Evolutionary conservation across 1,140 invertebrate genomes (phyloP), one percentile per base, ranked within the genome.

Genomic region (Solenopsis invicta): DNA sequence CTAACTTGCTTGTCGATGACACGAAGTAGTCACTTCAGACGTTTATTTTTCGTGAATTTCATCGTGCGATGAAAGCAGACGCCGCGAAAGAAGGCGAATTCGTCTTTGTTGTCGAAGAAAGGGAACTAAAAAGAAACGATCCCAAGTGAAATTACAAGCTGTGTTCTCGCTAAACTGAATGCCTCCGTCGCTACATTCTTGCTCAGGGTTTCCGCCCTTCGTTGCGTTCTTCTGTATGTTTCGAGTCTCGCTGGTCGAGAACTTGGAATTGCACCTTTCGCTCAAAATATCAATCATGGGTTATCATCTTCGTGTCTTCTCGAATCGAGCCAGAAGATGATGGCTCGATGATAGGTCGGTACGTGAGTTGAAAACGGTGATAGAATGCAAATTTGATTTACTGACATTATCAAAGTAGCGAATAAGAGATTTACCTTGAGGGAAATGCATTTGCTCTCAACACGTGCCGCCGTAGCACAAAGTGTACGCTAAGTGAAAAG

Each of bases 111-210:
- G 10, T 12, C 50, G 67, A 59, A 72, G 66, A 41, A 88, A 72
- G 62, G 59, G 54, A 78, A 72, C 66, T 24, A 74, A 88, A 88
- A 88, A 74, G 80, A 67, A 89, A 61, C 54, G 74, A 69, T 45
- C 48, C 52, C 72, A 56, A 56, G 81, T 52, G 48, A 67, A 87
- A 89, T 82, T 84, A 61, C 61, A 80, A 88, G 67, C 48, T 61
- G n/a, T n/a, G 50, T 80, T 88, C 81, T 61, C 87, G n/a, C 29
- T 29, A 50, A 21, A 54, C 41, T 34, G 71, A 86, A 69, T 52
- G 50, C 18, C 61, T 45, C 62, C 13, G 41, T 18, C 66, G 61
- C 24, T 12, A 16, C 10, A 81, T 37, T 18, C 34, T 54, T 74
- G 59, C 29, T 66, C 69, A 56, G 69, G 13, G 62, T 74, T 77